Conservation (phyloP, 2,888 invertebrate genomes). For the Helobdella robusta region DNA sequence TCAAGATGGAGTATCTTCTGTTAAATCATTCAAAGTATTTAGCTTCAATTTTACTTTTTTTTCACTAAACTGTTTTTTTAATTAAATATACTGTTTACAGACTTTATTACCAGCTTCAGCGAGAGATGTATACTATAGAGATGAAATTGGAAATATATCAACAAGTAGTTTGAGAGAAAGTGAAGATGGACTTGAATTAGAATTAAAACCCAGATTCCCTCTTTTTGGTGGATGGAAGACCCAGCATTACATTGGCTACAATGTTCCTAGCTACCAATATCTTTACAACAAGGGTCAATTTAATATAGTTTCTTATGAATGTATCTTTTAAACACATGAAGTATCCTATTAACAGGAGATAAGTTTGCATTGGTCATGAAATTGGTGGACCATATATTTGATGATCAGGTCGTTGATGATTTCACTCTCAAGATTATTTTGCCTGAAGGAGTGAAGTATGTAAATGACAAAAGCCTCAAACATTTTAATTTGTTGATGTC, state of each 20-base stretch:
- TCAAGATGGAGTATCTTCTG: conserved; percentile 72
- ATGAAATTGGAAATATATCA: conserved; percentile 95
- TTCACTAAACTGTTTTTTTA: neutral
- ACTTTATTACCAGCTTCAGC: conserved; percentile 69
- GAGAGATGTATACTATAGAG: conserved; percentile 88
- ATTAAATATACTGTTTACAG: conserved; percentile 41
- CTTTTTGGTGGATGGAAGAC: conserved; percentile 98
- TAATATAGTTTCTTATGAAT: neutral
- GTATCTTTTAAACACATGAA: neutral
- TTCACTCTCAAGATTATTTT: conserved; percentile 76
- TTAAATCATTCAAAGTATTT: conserved; percentile 74
- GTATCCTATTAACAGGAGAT: conserved; percentile 46
- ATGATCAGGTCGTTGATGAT: conserved; percentile 89
- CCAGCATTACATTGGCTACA: conserved; percentile 89
- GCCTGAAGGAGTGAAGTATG: conserved; percentile 71
- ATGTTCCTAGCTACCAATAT: conserved; percentile 83
- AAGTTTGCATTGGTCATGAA: conserved; percentile 81
- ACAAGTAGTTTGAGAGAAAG: conserved; percentile 81
- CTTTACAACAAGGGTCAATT: conserved; percentile 31
- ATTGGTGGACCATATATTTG: conserved; percentile 88
- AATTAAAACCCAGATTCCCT: conserved; percentile 90
- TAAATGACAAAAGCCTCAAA: conserved; percentile 7
- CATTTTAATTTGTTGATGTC: neutral
- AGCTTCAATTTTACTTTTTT: neutral
- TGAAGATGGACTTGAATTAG: conserved; percentile 85